Conservation (phyloP, 2,888 invertebrate genomes). For the Troglohyphantes excavatus region DNA sequence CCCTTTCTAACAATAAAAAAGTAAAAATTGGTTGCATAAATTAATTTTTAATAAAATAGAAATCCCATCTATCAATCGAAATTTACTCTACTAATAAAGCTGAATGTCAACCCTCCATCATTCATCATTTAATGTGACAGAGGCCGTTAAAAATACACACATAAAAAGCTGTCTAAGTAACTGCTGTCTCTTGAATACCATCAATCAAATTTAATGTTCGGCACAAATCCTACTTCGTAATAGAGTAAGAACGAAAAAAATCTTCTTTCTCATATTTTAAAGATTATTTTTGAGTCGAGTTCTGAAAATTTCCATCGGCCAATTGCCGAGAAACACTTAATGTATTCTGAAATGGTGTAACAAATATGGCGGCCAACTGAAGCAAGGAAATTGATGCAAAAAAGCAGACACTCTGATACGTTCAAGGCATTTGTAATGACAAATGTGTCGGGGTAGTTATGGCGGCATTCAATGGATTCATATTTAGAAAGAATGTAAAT, state of each 20-base stretch:
- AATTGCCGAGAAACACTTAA: background rate
- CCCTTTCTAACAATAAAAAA: no score
- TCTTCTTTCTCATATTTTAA: background rate
- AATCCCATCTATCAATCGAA: background rate
- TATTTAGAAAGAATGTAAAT: background rate
- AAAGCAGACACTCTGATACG: background rate
- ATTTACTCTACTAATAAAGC: background rate
- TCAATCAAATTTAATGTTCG: background rate
- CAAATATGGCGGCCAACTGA: background rate
- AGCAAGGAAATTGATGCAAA: background rate
- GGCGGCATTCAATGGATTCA: background rate
- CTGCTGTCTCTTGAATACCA: background rate
- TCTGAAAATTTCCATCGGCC: background rate
- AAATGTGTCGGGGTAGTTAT: background rate
- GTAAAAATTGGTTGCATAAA: no score
- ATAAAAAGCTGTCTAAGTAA: conserved; percentile 5
- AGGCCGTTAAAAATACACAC: conserved; percentile 1
- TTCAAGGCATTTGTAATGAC: conserved; percentile 1
- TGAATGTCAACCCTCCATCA: no score
- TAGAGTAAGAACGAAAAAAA: background rate
- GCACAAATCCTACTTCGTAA: background rate
- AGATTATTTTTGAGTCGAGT: conserved; percentile 5
- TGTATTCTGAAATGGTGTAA: background rate
- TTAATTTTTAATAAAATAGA: background rate
- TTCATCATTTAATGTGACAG: background rate